A percentile compares a stretch with the other conserved stretches of the same genome.
Evolutionary conservation across 2,888 invertebrate genomes (phyloP).

Genomic region (Seira sanloemensis): DNA sequence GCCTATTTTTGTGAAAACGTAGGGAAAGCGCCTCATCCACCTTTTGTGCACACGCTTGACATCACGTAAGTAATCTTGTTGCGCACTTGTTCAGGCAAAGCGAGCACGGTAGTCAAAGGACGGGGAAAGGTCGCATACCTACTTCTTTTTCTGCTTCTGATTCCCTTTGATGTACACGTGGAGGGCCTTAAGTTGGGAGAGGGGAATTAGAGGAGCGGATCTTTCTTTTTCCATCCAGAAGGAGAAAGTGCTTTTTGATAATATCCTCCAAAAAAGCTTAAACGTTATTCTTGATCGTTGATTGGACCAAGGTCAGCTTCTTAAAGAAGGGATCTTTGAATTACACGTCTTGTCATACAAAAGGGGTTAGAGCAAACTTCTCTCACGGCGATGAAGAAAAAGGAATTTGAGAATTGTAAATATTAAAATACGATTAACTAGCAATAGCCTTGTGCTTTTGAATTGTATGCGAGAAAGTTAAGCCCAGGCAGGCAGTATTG

Average conservation of each 20-base stretch:
- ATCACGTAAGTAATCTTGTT: constrained; percentile 3
- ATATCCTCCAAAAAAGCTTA: not conserved
- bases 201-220: not conserved
- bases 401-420: no score
- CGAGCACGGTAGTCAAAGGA: not conserved
- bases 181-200: not conserved
- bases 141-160: not conserved
- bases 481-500: no score
- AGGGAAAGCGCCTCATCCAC: not conserved
- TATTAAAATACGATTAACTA: no score
- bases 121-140: not conserved
- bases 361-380: no score
- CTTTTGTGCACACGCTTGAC: not conserved
- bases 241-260: no score
- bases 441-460: no score
- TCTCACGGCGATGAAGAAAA: no score
- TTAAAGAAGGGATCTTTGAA: no score
- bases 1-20: not conserved
- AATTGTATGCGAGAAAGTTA: no score
- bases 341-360: no score
- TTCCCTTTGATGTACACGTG: constrained; percentile 7
- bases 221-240: not conserved
- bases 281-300: not conserved
- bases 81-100: not conserved
- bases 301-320: not conserved